Conservation (phyloP, 2,797 vertebrate species). For the Megaceryle alcyon region DNA sequence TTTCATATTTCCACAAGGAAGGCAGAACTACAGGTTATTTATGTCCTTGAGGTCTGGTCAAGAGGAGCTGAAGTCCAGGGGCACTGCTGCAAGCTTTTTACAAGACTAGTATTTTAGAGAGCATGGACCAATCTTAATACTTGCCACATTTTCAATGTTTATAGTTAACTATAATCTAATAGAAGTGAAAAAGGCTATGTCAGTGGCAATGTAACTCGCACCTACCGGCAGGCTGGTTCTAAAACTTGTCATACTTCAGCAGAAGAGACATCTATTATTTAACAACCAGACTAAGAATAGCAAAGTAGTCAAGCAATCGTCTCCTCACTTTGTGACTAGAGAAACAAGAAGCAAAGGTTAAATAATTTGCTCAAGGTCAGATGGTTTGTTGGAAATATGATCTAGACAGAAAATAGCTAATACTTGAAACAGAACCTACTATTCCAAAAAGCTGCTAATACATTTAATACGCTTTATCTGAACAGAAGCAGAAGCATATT, state of each 20-base stretch:
- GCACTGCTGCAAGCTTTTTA: neutral
- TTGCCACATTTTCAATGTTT: neutral
- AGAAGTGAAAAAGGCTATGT: neutral
- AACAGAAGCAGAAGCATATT: neutral
- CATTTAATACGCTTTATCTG: neutral
- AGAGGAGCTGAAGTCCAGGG: neutral
- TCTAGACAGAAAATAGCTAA: neutral
- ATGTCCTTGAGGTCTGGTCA: neutral
- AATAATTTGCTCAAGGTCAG: constrained; percentile 16
- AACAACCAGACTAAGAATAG: constrained; percentile 52
- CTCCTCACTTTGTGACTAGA: neutral
- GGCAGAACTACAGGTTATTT: constrained; percentile 23
- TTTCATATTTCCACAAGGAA: neutral
- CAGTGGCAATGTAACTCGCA: neutral
- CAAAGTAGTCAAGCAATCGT: constrained; percentile 19
- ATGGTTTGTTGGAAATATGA: neutral
- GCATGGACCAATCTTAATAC: neutral
- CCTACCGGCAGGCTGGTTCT: neutral
- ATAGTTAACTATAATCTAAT: neutral
- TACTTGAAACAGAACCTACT: neutral
- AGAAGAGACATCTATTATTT: constrained; percentile 54
- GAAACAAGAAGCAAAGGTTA: constrained; percentile 35
- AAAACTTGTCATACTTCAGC: constrained; percentile 27
- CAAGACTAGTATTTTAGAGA: neutral
- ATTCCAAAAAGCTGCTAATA: neutral